A percentile compares a stretch with the other conserved stretches of the same genome.
phyloP scores from a whole-genome alignment of 2,888 invertebrate species.

The Vesta saturnalis region DNA sequence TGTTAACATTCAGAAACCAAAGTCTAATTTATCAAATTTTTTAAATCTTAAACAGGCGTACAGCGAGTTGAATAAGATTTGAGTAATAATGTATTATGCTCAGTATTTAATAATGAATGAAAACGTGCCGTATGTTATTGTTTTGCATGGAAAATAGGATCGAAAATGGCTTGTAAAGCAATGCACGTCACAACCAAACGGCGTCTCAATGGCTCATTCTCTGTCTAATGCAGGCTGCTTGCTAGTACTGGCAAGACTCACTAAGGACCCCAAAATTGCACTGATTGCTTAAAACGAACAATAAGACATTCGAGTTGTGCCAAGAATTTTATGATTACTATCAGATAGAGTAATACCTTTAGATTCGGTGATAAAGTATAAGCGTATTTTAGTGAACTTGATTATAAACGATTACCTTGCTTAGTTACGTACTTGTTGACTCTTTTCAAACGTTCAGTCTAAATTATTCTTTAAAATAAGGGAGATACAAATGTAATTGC shows the following conservation, averaged over 20 bases:
- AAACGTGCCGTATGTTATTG: not conserved
- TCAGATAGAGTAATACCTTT: conserved; percentile 34
- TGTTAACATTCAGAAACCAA: too few species aligned
- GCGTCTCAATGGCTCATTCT: conserved; percentile 66
- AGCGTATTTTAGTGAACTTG: conserved; percentile 34
- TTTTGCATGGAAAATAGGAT: conserved; percentile 23
- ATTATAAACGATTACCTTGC: conserved; percentile 41
- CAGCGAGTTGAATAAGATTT: not conserved
- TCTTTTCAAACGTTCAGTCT: conserved; percentile 33
- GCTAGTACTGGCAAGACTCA: conserved; percentile 31
- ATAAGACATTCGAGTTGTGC: conserved; percentile 48
- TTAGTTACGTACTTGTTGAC: conserved; percentile 46
- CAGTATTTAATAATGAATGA: too few species aligned
- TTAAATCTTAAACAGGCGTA: not conserved
- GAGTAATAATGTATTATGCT: not conserved
- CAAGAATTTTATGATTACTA: conserved; percentile 54
- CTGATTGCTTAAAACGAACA: conserved; percentile 44
- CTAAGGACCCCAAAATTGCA: conserved; percentile 31
- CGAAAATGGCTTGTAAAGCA: conserved; percentile 45
- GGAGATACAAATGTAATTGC: conserved; percentile 16
- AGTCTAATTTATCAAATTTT: not conserved
- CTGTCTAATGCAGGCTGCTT: conserved; percentile 79
- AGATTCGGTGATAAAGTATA: conserved; percentile 46
- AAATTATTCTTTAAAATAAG: conserved; percentile 13
- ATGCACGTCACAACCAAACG: conserved; percentile 64